These are phyloP conservation scores for Oasisia sp. DNA, from an alignment of 2,888 invertebrate genomes.

Conservation along the genomic window DNA sequence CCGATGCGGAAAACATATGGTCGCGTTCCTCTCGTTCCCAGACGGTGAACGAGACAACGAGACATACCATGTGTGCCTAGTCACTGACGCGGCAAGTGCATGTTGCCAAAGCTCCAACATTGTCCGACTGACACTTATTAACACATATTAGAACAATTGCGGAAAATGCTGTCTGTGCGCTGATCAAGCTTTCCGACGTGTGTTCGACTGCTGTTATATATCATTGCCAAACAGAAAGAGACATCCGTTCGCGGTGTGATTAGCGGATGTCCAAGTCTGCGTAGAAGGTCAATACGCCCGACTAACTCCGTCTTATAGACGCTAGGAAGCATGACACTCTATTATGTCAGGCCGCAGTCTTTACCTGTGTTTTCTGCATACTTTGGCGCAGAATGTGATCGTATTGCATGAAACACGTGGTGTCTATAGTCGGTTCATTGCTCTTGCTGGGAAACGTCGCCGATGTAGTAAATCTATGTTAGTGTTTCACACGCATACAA, in stretches of 20 bases:
- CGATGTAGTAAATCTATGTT: no score
- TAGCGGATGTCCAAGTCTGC: neutral
- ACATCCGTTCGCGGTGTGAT: neutral
- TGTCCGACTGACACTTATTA: neutral
- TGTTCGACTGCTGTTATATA: neutral
- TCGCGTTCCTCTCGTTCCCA: neutral
- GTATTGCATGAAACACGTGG: neutral
- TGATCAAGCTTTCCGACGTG: neutral
- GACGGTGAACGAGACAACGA: neutral
- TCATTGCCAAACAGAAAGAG: neutral
- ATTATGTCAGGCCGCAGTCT: neutral
- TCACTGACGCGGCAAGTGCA: neutral
- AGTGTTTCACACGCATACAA: no score
- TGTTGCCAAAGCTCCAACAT: neutral
- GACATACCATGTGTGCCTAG: neutral
- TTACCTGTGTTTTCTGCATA: neutral
- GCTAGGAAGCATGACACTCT: neutral
- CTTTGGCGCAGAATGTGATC: neutral
- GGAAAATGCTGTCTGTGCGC: neutral
- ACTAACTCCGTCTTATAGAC: neutral
- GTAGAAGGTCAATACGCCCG: neutral
- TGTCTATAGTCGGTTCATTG: neutral
- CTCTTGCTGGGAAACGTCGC: no score
- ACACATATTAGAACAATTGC: neutral
- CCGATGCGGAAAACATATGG: neutral